Conservation (phyloP, 2,797 vertebrate genomes). For the Megalops cyprinoides region DNA sequence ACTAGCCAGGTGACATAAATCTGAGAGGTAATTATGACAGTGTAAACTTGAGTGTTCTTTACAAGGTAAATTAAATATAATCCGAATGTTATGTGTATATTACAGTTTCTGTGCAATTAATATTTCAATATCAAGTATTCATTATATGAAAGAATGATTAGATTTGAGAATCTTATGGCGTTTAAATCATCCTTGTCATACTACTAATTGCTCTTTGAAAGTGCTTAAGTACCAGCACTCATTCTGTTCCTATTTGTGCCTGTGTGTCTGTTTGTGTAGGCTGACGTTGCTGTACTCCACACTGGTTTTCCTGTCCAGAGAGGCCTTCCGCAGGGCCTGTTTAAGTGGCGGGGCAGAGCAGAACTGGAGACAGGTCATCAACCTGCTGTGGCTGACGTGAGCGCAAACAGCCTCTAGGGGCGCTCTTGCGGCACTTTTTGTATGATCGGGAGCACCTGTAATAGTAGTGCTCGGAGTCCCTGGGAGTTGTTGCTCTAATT, state of each 20-base stretch:
- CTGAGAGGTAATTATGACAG: background rate
- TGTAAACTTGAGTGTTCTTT: background rate
- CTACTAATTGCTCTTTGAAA: no score
- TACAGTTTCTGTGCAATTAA: no score
- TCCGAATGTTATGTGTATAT: no score
- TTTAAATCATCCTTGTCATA: no score
- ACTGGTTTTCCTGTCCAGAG: constrained; percentile 89
- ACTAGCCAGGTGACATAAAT: background rate
- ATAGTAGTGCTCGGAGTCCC: background rate
- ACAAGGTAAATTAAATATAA: no score
- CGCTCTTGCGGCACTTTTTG: background rate
- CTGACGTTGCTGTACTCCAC: constrained; percentile 90
- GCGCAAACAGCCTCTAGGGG: constrained; percentile 46
- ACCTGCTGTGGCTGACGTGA: constrained; percentile 94
- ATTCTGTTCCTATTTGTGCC: constrained; percentile 32
- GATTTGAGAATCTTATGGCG: no score
- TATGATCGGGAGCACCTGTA: background rate
- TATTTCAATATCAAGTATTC: no score
- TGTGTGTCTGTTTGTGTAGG: constrained; percentile 66
- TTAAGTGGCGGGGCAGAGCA: constrained; percentile 80
- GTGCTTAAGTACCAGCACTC: background rate
- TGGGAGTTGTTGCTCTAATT: background rate
- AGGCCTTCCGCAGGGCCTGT: constrained; percentile 93
- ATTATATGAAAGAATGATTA: no score
- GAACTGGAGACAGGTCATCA: constrained; percentile 90